A percentile compares a stretch with the other conserved stretches of the same genome.
Evolutionary conservation across 1,140 invertebrate genomes (phyloP).

Genomic region (Wasmannia auropunctata): DNA sequence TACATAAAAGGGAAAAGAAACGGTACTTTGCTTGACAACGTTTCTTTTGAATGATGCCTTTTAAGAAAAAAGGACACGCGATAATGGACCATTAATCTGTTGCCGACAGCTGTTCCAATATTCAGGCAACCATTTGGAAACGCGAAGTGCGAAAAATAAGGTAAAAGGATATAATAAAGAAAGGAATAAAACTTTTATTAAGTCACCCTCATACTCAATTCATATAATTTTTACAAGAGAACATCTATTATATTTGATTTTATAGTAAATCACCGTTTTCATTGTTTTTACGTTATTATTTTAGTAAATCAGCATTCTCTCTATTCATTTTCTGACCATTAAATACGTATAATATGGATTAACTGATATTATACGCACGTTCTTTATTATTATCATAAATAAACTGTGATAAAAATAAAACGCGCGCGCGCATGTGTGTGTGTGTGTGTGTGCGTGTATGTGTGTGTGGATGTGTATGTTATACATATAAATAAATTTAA

Average conservation of each 20-base stretch:
- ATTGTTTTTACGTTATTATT: no score
- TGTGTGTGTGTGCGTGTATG: background rate
- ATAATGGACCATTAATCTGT: conserved; percentile 41
- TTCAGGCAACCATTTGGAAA: conserved; percentile 1
- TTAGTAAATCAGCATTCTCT: background rate
- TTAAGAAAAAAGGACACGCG: background rate
- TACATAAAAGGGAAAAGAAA: background rate
- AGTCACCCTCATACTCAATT: background rate
- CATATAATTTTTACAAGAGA: conserved; percentile 2
- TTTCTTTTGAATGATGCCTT: conserved; percentile 10
- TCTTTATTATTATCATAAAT: background rate
- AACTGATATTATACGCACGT: background rate
- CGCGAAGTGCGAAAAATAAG: background rate
- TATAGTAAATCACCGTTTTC: no score
- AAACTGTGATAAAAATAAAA: background rate
- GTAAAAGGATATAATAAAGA: background rate
- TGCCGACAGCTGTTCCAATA: conserved; percentile 33
- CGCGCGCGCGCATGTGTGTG: background rate
- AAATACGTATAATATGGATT: background rate
- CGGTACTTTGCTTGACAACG: background rate
- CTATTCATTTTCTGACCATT: background rate
- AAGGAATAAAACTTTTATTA: conserved; percentile 1
- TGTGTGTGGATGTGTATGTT: background rate
- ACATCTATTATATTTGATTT: background rate
- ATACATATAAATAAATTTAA: background rate